Base-by-base conservation (phyloP, 2,888 invertebrate genomes). In the Apotomis betuletana region DNA sequence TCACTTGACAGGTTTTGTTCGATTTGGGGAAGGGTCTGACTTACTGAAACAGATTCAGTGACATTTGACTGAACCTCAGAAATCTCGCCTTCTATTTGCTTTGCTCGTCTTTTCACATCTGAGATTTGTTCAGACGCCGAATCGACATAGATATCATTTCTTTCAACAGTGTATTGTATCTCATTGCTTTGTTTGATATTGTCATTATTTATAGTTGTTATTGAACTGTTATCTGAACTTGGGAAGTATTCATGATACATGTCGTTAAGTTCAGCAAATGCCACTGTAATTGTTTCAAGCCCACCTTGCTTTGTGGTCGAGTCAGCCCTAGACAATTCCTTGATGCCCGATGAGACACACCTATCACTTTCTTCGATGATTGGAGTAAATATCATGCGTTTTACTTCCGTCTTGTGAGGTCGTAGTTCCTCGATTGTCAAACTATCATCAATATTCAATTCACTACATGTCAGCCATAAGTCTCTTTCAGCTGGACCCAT, bases 41-140 rank as follows among this genome's bases (percentile, higher is more conserved):
- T 93, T 93, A 80, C 93, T 92, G 91, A 92, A 88, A 87, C 83
- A 83, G 90, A 93, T 92, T 94, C 94, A 94, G 92, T 90, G 87
- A 85, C 89, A 87, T 85, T 88, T 85, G 86, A 78, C 93, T 94
- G 93, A 94, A 93, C 90, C 91, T 91, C 92, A 91, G 93, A 94
- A 94, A 92, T 93, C 93, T 81, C 83, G 83, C 90, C 91, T 89
- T 90, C 90, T 81, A 83, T 77, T 82, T 82, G 74, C 74, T 79
- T 81, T 77, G 81, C 80, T 81, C 88, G 90, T 93, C 92, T 91
- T 80, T 89, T 93, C 93, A 93, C 93, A 90, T 94, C 94, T 93
- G 92, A 79, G 81, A 76, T 75, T 70, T 69, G 72, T 79, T 87
- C 93, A 94, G 94, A 94, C 74, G 94, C 93, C 78, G 94, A 94